These are phyloP conservation scores for Phylloscopus whistleri DNA, from an alignment of 2,113 vertebrate genomes.

Conservation along the genomic window DNA sequence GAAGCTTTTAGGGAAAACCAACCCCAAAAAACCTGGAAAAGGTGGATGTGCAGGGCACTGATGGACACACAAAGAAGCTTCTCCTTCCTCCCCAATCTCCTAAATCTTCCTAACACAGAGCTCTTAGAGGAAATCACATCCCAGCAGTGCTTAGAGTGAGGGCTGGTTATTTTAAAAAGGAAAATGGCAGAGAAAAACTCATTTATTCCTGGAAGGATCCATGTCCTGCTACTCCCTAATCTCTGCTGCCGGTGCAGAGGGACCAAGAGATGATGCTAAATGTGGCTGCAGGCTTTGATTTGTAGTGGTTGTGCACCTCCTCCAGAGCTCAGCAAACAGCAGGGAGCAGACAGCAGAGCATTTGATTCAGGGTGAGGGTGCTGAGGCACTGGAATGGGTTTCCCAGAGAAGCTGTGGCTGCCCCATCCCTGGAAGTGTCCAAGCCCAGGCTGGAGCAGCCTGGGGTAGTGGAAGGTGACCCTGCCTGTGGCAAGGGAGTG, in stretches of 20 bases:
- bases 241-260: not conserved
- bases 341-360: not conserved
- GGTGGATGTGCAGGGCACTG: not conserved
- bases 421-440: not conserved
- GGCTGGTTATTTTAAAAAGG: not conserved
- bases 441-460: not conserved
- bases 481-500: not conserved
- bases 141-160: not conserved
- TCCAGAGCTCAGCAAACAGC: not conserved
- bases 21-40: not conserved
- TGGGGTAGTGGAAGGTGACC: not conserved
- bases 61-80: not conserved
- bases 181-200: not conserved
- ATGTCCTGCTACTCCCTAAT: not conserved
- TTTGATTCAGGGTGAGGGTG: not conserved
- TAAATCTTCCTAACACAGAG: not conserved
- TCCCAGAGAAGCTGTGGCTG: not conserved
- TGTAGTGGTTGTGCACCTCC: accelerated
- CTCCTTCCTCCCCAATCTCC: not conserved
- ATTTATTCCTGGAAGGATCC: not conserved
- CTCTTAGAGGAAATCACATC: not conserved
- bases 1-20: not conserved
- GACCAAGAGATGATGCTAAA: not conserved
- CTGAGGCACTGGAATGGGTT: not conserved
- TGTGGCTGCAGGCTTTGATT: not conserved